Percentiles rank a stretch among this genome's conserved stretches.
Conservation (phyloP, 2,888 invertebrate species). For the Salticus scenicus region DNA sequence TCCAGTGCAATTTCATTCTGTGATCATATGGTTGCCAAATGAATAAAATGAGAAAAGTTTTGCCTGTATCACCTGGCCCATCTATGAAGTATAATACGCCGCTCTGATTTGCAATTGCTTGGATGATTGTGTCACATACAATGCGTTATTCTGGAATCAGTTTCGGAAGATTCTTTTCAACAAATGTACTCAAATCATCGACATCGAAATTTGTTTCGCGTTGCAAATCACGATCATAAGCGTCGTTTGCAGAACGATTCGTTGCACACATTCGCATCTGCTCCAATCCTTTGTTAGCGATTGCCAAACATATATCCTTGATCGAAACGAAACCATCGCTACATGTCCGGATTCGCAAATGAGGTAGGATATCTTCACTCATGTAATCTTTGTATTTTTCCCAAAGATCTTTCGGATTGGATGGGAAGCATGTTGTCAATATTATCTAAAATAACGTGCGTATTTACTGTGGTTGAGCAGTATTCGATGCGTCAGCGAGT, state of each 20-base stretch:
- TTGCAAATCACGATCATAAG: constrained; percentile 5
- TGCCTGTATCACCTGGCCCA: background rate
- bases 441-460: no score
- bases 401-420: constrained; percentile 70
- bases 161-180: background rate
- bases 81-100: background rate
- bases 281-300: constrained; percentile 20
- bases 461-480: constrained; percentile 53
- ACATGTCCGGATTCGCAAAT: background rate
- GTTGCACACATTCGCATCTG: constrained; percentile 32
- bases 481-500: constrained; percentile 70
- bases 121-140: background rate
- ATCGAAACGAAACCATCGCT: constrained; percentile 20
- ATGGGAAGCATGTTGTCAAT: constrained; percentile 57
- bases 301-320: constrained; percentile 31
- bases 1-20: background rate
- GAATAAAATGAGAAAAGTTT: background rate
- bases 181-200: background rate
- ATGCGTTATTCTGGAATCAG: background rate
- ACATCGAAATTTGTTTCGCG: background rate
- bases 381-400: constrained; percentile 63
- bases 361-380: constrained; percentile 28
- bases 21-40: background rate
- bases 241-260: constrained; percentile 20
- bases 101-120: background rate